phyloP scores from a whole-genome alignment of 1,140 invertebrate genomes.

The Himalopsyche phryganea region DNA sequence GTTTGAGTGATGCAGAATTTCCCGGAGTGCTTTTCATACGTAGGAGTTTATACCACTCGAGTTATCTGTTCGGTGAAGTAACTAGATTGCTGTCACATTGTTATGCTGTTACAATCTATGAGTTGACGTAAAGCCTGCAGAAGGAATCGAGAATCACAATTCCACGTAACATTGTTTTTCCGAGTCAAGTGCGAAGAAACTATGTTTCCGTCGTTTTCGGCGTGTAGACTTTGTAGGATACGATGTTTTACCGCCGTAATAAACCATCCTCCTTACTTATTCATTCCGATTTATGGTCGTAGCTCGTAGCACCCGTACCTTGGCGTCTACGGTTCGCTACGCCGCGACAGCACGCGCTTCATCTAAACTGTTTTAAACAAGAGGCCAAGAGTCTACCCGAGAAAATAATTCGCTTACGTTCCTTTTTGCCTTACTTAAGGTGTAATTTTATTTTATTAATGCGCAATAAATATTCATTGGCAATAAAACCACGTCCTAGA shows the following conservation, averaged over 20 bases:
- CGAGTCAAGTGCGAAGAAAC: background rate
- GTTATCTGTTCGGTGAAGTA: too few relatives aligned
- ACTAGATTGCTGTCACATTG: background rate
- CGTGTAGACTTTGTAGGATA: background rate
- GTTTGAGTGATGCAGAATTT: too few relatives aligned
- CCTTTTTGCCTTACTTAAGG: too few relatives aligned
- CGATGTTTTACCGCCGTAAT: slow-evolving; percentile 23
- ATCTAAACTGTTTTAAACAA: slow-evolving; percentile 12
- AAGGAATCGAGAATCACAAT: background rate
- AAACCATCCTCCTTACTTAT: slow-evolving; percentile 26
- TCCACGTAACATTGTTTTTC: background rate
- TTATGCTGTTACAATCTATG: background rate
- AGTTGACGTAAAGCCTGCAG: background rate
- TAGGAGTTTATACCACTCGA: too few relatives aligned
- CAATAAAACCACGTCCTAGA: too few relatives aligned
- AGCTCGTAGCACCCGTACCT: background rate
- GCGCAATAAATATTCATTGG: too few relatives aligned
- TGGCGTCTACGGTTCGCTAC: background rate
- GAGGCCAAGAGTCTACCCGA: background rate
- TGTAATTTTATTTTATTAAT: too few relatives aligned
- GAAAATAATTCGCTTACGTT: slow-evolving; percentile 1
- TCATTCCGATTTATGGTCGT: slow-evolving; percentile 25
- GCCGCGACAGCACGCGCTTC: background rate
- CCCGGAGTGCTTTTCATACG: too few relatives aligned
- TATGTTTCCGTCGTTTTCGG: slow-evolving; percentile 11